Conservation (phyloP, 1,140 invertebrate species). For the Rhagoletis pomonella region DNA sequence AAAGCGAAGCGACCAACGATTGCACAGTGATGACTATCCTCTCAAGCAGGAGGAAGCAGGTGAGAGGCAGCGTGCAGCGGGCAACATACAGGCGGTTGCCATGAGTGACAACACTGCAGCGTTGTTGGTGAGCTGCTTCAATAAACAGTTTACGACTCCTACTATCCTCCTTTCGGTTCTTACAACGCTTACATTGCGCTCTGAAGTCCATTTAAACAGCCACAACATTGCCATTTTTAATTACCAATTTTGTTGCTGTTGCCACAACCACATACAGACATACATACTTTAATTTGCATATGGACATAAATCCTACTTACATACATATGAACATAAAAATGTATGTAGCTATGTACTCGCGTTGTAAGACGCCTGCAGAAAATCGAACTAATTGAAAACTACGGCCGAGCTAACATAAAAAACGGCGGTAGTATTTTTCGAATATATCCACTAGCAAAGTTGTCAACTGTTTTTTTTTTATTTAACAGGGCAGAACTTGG, state of each 20-base stretch:
- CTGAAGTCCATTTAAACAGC: constrained; percentile 46
- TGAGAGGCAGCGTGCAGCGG: not conserved
- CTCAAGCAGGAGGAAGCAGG: not conserved
- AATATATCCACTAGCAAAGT: too few relatives aligned
- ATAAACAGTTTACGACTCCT: not conserved
- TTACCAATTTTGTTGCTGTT: constrained; percentile 25
- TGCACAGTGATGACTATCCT: not conserved
- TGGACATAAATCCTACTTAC: not conserved
- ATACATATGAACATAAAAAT: not conserved
- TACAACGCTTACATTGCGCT: not conserved
- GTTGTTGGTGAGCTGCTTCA: not conserved
- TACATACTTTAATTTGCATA: constrained; percentile 33
- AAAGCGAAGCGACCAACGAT: not conserved
- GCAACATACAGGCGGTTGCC: not conserved
- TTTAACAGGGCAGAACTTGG: too few relatives aligned
- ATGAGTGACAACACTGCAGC: constrained; percentile 20
- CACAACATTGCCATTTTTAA: constrained; percentile 47
- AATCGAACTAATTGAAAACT: too few relatives aligned
- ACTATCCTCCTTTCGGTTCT: not conserved
- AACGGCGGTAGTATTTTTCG: too few relatives aligned
- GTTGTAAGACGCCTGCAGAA: too few relatives aligned
- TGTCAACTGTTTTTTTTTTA: too few relatives aligned
- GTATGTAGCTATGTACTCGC: not conserved
- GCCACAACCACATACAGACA: not conserved
- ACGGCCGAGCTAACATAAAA: too few relatives aligned